Conservation (phyloP, 2,888 invertebrate species). For the Tetheella fluctuosa region DNA sequence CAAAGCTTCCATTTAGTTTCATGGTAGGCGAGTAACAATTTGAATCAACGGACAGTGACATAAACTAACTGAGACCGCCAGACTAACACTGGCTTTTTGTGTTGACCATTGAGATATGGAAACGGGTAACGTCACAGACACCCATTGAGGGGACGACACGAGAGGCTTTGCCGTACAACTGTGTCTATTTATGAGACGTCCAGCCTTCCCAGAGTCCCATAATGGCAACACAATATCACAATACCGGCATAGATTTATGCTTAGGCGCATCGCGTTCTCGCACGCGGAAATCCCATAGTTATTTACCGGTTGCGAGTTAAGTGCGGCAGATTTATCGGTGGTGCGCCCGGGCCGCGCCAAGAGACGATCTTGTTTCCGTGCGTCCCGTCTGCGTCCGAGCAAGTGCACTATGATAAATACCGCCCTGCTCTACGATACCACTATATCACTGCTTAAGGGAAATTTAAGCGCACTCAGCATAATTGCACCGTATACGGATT, state of each 20-base stretch:
- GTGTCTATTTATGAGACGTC: slow-evolving; percentile 76
- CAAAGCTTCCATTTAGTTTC: slow-evolving; percentile 24
- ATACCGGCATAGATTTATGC: slow-evolving; percentile 83
- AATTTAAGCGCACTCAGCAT: slow-evolving; percentile 50
- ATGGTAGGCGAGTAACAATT: slow-evolving; percentile 24
- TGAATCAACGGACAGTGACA: slow-evolving; percentile 30
- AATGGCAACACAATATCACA: slow-evolving; percentile 84
- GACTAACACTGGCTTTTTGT: slow-evolving; percentile 29
- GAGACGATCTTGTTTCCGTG: slow-evolving; percentile 78
- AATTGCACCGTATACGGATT: slow-evolving; percentile 45
- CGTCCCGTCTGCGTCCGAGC: slow-evolving; percentile 57
- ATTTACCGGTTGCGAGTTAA: slow-evolving; percentile 84
- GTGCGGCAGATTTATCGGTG: slow-evolving; percentile 82
- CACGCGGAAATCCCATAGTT: slow-evolving; percentile 84
- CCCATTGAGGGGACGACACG: slow-evolving; percentile 49
- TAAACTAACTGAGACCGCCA: slow-evolving; percentile 37
- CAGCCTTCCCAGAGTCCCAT: slow-evolving; percentile 72
- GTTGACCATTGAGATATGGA: slow-evolving; percentile 52
- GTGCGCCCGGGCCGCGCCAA: slow-evolving; percentile 59
- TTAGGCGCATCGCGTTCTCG: slow-evolving; percentile 77
- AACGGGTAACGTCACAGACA: slow-evolving; percentile 48
- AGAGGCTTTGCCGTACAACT: slow-evolving; percentile 53
- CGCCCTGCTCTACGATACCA: slow-evolving; percentile 54
- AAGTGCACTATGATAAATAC: slow-evolving; percentile 60
- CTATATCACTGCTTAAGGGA: slow-evolving; percentile 56